Evolutionary conservation across 2,113 vertebrate genomes (phyloP).

Genomic region (Girardinichthys multiradiatus): DNA sequence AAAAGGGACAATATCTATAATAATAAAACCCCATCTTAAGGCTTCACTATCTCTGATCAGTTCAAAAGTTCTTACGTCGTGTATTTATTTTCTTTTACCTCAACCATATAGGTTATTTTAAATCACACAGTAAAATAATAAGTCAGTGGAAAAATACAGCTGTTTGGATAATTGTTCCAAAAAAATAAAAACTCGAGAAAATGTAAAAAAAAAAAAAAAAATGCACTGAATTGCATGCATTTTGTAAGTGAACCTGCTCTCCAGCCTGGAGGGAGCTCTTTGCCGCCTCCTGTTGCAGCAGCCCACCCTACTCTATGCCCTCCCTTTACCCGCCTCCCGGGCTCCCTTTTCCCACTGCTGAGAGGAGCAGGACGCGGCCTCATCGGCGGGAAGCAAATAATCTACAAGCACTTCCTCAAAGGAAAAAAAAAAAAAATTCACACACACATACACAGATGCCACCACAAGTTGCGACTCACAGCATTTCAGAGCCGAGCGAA

Average conservation of each 20-base stretch:
- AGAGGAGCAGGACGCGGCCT: slow-evolving; percentile 77
- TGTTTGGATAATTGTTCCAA: too few species aligned
- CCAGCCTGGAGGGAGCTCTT: slow-evolving; percentile 15
- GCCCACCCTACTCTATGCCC: slow-evolving; percentile 46
- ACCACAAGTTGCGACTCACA: slow-evolving; percentile 66
- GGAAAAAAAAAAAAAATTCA: slow-evolving; percentile 60
- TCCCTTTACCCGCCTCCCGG: slow-evolving; percentile 66
- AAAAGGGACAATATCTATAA: too few species aligned
- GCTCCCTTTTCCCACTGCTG: slow-evolving; percentile 79
- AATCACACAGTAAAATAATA: too few species aligned
- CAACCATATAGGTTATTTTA: too few species aligned
- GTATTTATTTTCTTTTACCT: neutral
- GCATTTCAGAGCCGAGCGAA: slow-evolving; percentile 44
- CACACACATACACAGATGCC: slow-evolving; percentile 62
- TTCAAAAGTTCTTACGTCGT: neutral
- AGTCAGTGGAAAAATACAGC: too few species aligned
- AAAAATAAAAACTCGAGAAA: too few species aligned
- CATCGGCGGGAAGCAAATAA: slow-evolving; percentile 79
- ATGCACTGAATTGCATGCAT: neutral
- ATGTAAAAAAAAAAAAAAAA: too few species aligned
- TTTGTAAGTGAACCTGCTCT: slow-evolving; percentile 2
- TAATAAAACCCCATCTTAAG: too few species aligned
- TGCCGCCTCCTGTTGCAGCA: slow-evolving; percentile 64
- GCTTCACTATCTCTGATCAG: neutral
- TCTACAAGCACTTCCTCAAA: slow-evolving; percentile 63